A percentile compares a stretch with the other conserved stretches of the same genome.
Evolutionary conservation across 2,797 vertebrate species (phyloP).

Genomic region (Pseudotriccus pelzelni): DNA sequence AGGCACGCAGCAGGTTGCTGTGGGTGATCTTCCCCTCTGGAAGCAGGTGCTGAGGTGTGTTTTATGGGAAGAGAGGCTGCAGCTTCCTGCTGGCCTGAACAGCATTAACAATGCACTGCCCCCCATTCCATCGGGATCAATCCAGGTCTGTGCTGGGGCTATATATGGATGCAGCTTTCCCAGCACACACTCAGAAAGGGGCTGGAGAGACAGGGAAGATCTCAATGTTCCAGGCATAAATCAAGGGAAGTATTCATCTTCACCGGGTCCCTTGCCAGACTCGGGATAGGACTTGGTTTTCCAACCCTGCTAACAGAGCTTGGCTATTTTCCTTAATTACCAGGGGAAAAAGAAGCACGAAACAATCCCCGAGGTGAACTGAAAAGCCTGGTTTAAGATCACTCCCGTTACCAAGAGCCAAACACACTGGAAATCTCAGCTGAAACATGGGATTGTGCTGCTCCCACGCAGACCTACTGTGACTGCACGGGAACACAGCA

Average conservation of each 20-base stretch:
- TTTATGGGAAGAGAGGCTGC: accelerated
- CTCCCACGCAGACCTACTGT: background rate
- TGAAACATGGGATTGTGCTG: accelerated
- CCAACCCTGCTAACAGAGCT: background rate
- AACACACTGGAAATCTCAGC: background rate
- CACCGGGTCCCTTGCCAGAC: background rate
- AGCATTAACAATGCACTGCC: background rate
- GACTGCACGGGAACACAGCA: background rate
- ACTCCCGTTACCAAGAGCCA: background rate
- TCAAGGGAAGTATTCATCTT: background rate
- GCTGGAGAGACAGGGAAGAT: background rate
- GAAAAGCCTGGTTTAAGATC: background rate
- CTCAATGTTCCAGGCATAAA: constrained; percentile 54
- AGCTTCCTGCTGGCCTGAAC: background rate
- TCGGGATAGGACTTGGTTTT: background rate
- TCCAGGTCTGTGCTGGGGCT: background rate
- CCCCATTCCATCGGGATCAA: background rate
- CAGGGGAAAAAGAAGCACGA: background rate
- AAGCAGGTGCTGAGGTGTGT: accelerated
- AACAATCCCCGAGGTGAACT: accelerated
- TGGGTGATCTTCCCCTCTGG: background rate
- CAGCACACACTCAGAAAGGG: background rate
- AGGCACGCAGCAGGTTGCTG: background rate
- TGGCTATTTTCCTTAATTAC: background rate
- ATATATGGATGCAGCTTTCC: background rate